Percentiles rank a stretch among this genome's conserved stretches.
These are phyloP conservation scores for human (Homo sapiens) DNA, from an alignment of 2,113 vertebrate species.

Conservation along the genomic window GRCh38 chr16:29302001-29302500, in stretches of 20 bases:
- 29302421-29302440: fast-evolving
- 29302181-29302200: not conserved
- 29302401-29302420: not conserved
- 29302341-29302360: not conserved
- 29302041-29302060: not conserved
- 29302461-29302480: fast-evolving
- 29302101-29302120: not conserved
- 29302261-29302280: not conserved
- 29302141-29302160: not conserved
- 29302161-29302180: fast-evolving
- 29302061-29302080: not conserved
- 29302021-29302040: fast-evolving
- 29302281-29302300: not conserved
- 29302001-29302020: fast-evolving
- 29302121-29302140: too few species aligned
- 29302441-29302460: fast-evolving
- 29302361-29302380: fast-evolving
- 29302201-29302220: not conserved
- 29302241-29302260: too few species aligned
- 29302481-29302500: not conserved
- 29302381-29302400: not conserved
- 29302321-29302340: fast-evolving
- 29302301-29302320: not conserved
- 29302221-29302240: too few species aligned
- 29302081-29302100: not conserved